Percentiles rank a stretch among this genome's conserved stretches.
Conservation (phyloP, 2,113 vertebrate species). For the Phaethon lepturus region DNA sequence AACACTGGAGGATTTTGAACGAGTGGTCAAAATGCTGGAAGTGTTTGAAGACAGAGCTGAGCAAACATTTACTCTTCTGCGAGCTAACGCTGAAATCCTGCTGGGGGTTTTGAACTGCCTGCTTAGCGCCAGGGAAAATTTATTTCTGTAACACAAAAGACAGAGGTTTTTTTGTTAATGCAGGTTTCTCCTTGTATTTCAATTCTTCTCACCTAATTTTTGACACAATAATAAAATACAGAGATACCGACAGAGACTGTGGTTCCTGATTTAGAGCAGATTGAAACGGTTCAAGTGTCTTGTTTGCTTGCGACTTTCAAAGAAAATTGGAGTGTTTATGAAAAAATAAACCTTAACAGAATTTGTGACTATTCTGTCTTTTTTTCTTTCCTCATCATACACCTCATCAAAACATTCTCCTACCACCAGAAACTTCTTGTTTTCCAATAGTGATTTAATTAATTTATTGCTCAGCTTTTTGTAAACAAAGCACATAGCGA, state of each 20-base stretch:
- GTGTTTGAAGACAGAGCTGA: slow-evolving; percentile 16
- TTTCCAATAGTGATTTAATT: background rate
- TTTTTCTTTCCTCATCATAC: background rate
- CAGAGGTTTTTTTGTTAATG: background rate
- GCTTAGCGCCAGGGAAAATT: background rate
- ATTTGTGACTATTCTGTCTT: background rate
- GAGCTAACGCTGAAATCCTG: background rate
- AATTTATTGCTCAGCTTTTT: background rate
- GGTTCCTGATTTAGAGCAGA: background rate
- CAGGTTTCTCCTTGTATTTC: background rate
- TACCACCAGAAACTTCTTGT: background rate
- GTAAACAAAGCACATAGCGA: background rate
- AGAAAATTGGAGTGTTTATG: background rate
- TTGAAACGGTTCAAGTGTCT: background rate
- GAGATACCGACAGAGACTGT: background rate
- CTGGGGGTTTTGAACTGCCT: background rate
- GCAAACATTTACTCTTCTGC: slow-evolving; percentile 16
- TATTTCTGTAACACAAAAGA: background rate
- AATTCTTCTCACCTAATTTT: slow-evolving; percentile 5
- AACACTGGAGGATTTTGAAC: background rate
- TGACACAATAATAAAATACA: background rate
- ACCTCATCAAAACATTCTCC: background rate
- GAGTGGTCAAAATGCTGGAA: slow-evolving; percentile 7
- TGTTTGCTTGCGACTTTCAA: background rate
- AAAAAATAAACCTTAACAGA: background rate